Conservation (phyloP, 2,888 invertebrate genomes). For the Metallyticus violacea region DNA sequence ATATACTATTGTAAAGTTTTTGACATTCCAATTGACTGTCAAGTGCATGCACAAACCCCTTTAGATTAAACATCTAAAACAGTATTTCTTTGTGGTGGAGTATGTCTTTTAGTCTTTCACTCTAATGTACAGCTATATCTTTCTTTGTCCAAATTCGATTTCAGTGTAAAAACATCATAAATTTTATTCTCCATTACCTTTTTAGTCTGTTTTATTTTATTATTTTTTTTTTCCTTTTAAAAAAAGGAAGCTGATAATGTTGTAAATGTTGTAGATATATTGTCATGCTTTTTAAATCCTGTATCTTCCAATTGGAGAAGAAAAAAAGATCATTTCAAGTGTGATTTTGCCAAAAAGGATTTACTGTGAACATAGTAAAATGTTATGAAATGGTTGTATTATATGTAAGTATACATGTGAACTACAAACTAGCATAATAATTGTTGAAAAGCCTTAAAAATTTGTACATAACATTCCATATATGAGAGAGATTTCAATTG, state of each 20-base stretch:
- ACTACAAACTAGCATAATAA: not conserved
- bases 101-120: not conserved
- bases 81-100: constrained; percentile 9
- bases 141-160: not conserved
- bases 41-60: not conserved
- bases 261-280: constrained; percentile 14
- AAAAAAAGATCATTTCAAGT: not conserved
- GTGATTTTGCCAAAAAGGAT: not conserved
- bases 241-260: not conserved
- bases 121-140: not conserved
- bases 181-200: no score
- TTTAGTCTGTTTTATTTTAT: not conserved
- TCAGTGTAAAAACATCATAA: not conserved
- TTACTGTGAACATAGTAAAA: not conserved
- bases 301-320: not conserved
- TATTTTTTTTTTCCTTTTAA: not conserved
- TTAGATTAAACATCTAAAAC: not conserved
- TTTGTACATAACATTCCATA: not conserved
- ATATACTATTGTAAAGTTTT: not conserved
- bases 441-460: not conserved
- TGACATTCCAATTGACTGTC: not conserved
- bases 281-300: not conserved
- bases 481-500: not conserved
- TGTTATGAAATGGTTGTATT: not conserved
- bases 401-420: not conserved